Conservation (phyloP, 2,888 invertebrate species). For the Tupiocoris notatus region DNA sequence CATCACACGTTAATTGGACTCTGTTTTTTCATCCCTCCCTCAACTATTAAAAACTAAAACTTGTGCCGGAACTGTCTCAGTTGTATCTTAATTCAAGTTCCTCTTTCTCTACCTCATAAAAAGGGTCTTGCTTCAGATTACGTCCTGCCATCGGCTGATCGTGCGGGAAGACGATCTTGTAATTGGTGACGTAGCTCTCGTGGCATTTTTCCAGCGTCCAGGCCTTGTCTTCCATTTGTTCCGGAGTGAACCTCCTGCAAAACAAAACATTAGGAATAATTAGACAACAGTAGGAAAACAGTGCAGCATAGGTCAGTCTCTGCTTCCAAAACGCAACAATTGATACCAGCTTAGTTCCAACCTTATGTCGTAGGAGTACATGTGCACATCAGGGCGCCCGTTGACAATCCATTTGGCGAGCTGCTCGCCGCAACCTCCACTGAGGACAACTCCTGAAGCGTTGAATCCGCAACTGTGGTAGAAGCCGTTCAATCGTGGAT, state of each 20-base stretch:
- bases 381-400: conserved; percentile 78
- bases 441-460: conserved; percentile 88
- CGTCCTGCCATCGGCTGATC: conserved; percentile 81
- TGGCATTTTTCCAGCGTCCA: conserved; percentile 83
- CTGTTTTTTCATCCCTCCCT: no score
- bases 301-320: no score
- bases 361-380: conserved; percentile 83
- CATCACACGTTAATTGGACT: no score
- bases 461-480: conserved; percentile 88
- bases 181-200: conserved; percentile 87
- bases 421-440: conserved; percentile 82
- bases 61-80: no score
- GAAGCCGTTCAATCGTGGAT: conserved; percentile 62
- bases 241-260: conserved; percentile 65
- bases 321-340: no score
- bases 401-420: conserved; percentile 80
- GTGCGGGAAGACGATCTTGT: conserved; percentile 75
- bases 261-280: no score
- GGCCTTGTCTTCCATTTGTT: conserved; percentile 66
- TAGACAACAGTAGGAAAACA: no score
- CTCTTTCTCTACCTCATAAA: conserved; percentile 69
- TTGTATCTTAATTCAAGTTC: no score
- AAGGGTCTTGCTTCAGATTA: conserved; percentile 66
- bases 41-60: no score
- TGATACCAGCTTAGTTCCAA: no score